phyloP scores from a whole-genome alignment of 2,113 vertebrate genomes.

The Myanophis thanlyinensis region DNA sequence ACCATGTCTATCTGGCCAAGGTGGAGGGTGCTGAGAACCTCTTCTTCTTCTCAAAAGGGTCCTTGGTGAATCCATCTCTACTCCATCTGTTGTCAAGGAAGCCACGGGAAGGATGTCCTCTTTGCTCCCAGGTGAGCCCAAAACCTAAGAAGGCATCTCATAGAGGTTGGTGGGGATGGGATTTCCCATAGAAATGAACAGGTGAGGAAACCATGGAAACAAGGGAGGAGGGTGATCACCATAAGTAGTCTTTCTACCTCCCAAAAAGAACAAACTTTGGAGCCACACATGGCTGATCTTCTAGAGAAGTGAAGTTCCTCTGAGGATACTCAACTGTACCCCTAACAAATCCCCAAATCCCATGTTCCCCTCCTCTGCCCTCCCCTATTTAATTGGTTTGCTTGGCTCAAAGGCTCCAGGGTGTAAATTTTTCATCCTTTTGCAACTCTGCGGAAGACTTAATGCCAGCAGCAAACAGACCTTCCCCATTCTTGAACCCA shows the following conservation, averaged over 20 bases:
- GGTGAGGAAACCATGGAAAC: background rate
- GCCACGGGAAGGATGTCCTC: background rate
- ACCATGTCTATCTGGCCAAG: background rate
- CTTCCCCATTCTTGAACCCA: background rate
- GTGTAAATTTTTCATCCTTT: constrained; percentile 49
- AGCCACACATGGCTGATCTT: constrained; percentile 40
- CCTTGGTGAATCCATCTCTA: background rate
- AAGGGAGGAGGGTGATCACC: background rate
- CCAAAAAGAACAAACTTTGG: constrained; percentile 15
- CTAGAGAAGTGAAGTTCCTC: constrained; percentile 3
- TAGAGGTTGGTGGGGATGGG: background rate
- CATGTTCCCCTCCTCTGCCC: constrained; percentile 19
- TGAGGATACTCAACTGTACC: constrained; percentile 30
- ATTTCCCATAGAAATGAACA: background rate
- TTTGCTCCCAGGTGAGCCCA: background rate
- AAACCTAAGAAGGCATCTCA: background rate
- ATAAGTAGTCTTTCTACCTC: constrained; percentile 36
- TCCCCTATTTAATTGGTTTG: constrained; percentile 25
- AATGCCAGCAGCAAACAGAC: background rate
- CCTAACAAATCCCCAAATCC: constrained; percentile 40
- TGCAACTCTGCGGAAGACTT: constrained; percentile 33
- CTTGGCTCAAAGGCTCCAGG: constrained; percentile 45
- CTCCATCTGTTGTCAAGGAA: background rate
- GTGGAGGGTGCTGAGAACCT: background rate
- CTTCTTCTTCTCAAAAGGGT: background rate